Evolutionary conservation across 2,113 vertebrate species (phyloP), one percentile per base, ranked within the genome.

Genomic region (Ictalurus punctatus): DNA sequence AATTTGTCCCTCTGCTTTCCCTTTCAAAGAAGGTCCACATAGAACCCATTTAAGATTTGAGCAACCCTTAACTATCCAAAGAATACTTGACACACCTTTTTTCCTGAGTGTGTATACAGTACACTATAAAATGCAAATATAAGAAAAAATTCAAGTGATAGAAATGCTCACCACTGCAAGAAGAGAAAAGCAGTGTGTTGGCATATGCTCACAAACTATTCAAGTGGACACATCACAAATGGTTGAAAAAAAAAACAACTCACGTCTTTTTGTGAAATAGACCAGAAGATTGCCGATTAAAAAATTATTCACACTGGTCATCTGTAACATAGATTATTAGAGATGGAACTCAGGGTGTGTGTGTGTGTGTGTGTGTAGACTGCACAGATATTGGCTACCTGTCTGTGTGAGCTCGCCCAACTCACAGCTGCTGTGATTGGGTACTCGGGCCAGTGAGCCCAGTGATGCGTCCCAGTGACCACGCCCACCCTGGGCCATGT

Each of bases 341-440:
- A 44, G 17, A 76, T 19, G 19, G 21, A 44, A 40, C 34, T 12
- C 34, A 40, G 73, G 8, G 27, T 67, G 65, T 81, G 52, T 56
- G n/a, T 58, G 25, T 23, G 73, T n/a, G 27, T 48, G 6, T 58
- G 48, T 85, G 12, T 19, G 48, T n/a, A 21, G 13, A 12, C 3
- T 61, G 34, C 65, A 48, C 52, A 2, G 17, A 74, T 56, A 84
- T 40, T 56, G 21, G 76, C 21, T 91, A 99, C 98, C 98, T 95
- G 97, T 99, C 95, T 99, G 98, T 0, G 98, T 99, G 74, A 99
- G 97, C 84, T 99, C 97, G 69, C 98, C 98, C 95, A 97, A 97
- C 92, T 99, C 98, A 61, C 98, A 99, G 67, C 94, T 61, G 4
- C 94, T 96, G 90, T 99, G 98, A 78, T 95, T 98, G 40, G 98